Evolutionary conservation across 2,113 vertebrate species (phyloP).

Genomic region (Oophaga pumilio): DNA sequence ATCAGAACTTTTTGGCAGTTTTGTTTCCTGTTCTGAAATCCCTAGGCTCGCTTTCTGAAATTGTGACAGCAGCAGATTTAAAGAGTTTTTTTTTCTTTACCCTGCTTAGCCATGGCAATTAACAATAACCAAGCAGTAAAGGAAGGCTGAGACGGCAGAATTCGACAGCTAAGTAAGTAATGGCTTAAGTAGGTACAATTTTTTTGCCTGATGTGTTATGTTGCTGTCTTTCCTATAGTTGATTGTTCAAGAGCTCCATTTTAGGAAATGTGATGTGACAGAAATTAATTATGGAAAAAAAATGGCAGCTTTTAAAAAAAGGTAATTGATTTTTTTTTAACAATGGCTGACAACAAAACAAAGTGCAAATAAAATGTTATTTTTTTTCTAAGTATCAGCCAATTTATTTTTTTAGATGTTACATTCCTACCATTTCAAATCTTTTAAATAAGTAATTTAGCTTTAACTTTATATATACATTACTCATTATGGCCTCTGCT

Average conservation of each 20-base stretch:
- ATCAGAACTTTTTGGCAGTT: slow-evolving; percentile 54
- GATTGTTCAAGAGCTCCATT: slow-evolving; percentile 28
- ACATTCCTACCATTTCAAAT: no score
- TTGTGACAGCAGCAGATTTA: slow-evolving; percentile 54
- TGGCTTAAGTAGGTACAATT: slow-evolving; percentile 45
- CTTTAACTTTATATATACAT: no score
- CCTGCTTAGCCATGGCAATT: slow-evolving; percentile 55
- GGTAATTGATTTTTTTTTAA: no score
- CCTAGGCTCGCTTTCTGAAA: slow-evolving; percentile 40
- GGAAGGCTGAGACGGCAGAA: slow-evolving; percentile 52
- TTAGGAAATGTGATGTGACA: slow-evolving; percentile 31
- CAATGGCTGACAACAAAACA: background rate
- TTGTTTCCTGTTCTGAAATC: slow-evolving; percentile 52
- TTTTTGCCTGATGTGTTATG: slow-evolving; percentile 41
- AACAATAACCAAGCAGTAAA: slow-evolving; percentile 53
- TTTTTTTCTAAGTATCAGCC: no score
- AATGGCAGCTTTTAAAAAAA: slow-evolving; percentile 21
- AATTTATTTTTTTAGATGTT: no score
- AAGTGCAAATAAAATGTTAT: background rate
- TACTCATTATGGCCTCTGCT: no score
- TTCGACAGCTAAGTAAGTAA: slow-evolving; percentile 48
- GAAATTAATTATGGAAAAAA: slow-evolving; percentile 32
- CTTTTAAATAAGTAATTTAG: no score
- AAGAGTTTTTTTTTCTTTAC: slow-evolving; percentile 47
- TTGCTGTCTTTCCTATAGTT: slow-evolving; percentile 25